Evolutionary conservation across 2,888 invertebrate species (phyloP).

Genomic region (Ennomos quercinarius): DNA sequence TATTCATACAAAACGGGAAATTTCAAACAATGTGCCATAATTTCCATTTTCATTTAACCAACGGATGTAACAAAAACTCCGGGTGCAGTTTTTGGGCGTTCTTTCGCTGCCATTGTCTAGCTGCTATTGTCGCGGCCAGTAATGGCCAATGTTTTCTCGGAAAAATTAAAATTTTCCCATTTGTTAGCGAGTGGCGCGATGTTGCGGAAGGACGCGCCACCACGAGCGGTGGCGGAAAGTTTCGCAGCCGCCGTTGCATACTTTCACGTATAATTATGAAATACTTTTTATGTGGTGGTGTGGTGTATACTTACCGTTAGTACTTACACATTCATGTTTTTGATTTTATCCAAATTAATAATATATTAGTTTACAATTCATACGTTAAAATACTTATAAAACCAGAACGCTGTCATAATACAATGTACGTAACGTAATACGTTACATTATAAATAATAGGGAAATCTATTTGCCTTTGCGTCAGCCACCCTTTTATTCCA

Average conservation of each 20-base stretch:
- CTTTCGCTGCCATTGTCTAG: constrained; percentile 39
- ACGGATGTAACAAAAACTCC: constrained; percentile 40
- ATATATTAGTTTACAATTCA: too few species aligned
- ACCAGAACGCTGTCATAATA: too few species aligned
- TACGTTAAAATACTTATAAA: too few species aligned
- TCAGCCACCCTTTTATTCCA: constrained; percentile 7
- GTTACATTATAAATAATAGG: not conserved
- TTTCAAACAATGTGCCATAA: constrained; percentile 43
- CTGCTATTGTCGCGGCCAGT: constrained; percentile 40
- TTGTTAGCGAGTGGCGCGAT: constrained; percentile 21
- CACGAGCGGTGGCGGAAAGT: too few species aligned
- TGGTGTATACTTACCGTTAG: too few species aligned
- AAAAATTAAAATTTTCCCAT: constrained; percentile 43
- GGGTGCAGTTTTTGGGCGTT: constrained; percentile 37
- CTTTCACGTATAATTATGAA: too few species aligned
- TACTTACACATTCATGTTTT: too few species aligned
- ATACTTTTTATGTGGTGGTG: too few species aligned
- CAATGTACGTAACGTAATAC: too few species aligned
- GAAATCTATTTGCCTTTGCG: constrained; percentile 10
- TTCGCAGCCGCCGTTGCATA: too few species aligned
- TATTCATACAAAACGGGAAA: constrained; percentile 28
- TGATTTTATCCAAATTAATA: too few species aligned
- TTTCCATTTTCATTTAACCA: constrained; percentile 45
- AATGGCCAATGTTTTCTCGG: constrained; percentile 42
- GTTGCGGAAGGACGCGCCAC: too few species aligned